These are phyloP conservation scores for Dicentrarchus labrax DNA, from an alignment of 2,113 vertebrate genomes.

Conservation along the genomic window DNA sequence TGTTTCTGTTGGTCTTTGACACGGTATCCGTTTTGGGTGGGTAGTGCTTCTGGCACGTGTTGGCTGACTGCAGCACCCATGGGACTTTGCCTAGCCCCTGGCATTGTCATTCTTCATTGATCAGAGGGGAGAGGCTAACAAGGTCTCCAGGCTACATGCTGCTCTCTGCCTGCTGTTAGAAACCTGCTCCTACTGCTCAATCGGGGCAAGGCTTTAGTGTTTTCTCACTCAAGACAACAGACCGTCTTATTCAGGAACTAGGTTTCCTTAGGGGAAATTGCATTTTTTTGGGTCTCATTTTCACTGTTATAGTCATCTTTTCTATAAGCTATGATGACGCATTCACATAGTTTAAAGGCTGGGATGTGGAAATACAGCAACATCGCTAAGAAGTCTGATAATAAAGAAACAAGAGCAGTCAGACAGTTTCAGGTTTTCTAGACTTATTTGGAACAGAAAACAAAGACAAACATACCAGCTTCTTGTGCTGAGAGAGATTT, in stretches of 20 bases:
- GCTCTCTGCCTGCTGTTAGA: constrained; percentile 61
- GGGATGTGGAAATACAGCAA: not conserved
- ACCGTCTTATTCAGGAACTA: not conserved
- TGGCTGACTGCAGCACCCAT: constrained; percentile 57
- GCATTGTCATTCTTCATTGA: constrained; percentile 80
- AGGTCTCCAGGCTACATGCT: constrained; percentile 75
- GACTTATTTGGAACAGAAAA: not conserved
- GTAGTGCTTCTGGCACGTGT: constrained; percentile 52
- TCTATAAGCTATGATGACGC: not conserved
- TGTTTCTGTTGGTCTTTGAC: constrained; percentile 62
- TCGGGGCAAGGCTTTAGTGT: constrained; percentile 39
- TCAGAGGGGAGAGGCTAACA: constrained; percentile 80
- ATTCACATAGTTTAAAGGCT: not conserved
- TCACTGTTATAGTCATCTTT: not conserved
- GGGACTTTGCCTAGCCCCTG: constrained; percentile 65
- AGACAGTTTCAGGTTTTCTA: not conserved
- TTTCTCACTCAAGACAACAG: not conserved
- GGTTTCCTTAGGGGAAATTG: constrained; percentile 27
- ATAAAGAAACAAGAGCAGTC: not conserved
- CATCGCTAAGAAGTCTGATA: not conserved
- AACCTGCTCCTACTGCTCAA: constrained; percentile 61
- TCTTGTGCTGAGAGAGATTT: too few species aligned
- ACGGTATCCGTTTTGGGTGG: constrained; percentile 62
- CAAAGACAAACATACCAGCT: not conserved
- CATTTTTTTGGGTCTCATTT: not conserved